Percentiles rank a stretch among this genome's conserved stretches.
Evolutionary conservation across 2,888 invertebrate genomes (phyloP).

Genomic region (Trachelus iudaicus): DNA sequence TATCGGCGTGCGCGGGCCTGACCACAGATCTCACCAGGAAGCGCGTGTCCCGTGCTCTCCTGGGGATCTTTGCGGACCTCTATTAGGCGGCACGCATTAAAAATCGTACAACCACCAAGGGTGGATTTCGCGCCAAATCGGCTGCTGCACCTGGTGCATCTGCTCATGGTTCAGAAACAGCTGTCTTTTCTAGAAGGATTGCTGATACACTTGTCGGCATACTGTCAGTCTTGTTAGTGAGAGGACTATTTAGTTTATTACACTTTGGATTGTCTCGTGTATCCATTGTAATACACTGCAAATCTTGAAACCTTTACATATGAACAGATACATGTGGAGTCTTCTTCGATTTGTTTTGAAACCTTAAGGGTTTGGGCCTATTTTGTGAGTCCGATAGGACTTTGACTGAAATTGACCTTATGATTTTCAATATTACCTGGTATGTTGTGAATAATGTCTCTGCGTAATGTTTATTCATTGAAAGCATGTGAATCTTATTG

Average conservation of each 20-base stretch:
- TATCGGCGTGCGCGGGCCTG: slow-evolving; percentile 15
- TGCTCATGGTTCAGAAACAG: slow-evolving; percentile 45
- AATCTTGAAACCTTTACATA: neutral
- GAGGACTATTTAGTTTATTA: neutral
- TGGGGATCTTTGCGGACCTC: neutral
- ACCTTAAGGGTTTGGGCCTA: neutral
- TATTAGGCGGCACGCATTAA: neutral
- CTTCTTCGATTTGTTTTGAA: neutral
- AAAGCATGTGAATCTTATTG: neutral
- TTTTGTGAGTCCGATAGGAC: neutral
- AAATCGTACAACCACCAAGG: neutral
- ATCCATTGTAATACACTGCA: neutral
- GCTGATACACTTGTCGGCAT: neutral
- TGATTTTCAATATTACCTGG: neutral
- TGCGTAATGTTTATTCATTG: neutral
- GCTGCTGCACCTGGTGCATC: slow-evolving; percentile 51
- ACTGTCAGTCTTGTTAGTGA: neutral
- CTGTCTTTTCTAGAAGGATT: slow-evolving; percentile 38
- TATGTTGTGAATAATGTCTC: neutral
- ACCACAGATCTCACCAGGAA: neutral
- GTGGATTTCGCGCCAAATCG: slow-evolving; percentile 52
- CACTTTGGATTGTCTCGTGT: neutral
- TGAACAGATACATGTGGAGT: neutral
- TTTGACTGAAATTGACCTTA: neutral
- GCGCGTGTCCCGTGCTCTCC: neutral